Conservation (phyloP, 2,113 vertebrate genomes). For the Choloepus hoffmanni region DNA sequence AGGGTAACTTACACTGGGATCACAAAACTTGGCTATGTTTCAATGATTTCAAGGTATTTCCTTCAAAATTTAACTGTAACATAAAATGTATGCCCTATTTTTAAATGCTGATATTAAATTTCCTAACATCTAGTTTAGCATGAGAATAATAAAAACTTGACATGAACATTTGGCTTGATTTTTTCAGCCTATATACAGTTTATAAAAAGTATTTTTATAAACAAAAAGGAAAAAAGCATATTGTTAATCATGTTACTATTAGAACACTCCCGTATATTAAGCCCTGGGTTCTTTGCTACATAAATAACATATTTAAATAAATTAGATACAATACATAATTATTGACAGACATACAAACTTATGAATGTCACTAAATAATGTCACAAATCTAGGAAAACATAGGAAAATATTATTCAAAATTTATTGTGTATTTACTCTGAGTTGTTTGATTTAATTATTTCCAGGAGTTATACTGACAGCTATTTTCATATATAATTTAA, state of each 20-base stretch:
- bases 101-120: slow-evolving; percentile 18
- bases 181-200: neutral
- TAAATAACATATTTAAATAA: slow-evolving; percentile 46
- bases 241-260: neutral
- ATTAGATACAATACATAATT: slow-evolving; percentile 35
- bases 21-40: neutral
- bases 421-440: slow-evolving; percentile 1
- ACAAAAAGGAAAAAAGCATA: slow-evolving; percentile 61
- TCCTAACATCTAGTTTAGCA: neutral
- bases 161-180: neutral
- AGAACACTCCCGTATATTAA: slow-evolving; percentile 29
- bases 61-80: slow-evolving; percentile 38
- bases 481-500: slow-evolving; percentile 24
- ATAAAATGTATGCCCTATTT: slow-evolving; percentile 16
- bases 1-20: neutral
- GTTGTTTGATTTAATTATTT: slow-evolving; percentile 21
- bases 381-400: slow-evolving; percentile 7
- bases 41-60: neutral
- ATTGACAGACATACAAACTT: slow-evolving; percentile 52
- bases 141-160: neutral
- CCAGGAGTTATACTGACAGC: neutral
- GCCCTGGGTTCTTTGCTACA: slow-evolving; percentile 48
- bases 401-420: slow-evolving; percentile 39
- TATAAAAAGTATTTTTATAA: slow-evolving; percentile 53
- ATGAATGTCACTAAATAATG: slow-evolving; percentile 52